Conservation (phyloP, 2,113 vertebrate genomes). For the Percina caprodes region DNA sequence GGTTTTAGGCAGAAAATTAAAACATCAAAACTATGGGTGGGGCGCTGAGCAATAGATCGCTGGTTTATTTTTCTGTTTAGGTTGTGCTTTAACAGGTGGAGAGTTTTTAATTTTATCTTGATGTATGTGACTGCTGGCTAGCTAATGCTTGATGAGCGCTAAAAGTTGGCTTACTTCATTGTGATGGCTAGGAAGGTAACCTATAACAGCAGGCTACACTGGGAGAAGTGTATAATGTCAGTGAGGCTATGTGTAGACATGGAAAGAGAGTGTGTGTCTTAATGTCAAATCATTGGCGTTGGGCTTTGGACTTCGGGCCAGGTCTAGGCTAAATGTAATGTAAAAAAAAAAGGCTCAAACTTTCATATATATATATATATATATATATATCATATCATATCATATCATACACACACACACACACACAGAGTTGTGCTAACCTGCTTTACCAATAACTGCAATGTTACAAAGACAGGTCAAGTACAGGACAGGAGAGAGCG, state of each 20-base stretch:
- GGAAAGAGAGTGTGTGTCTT: neutral
- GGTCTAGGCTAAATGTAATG: neutral
- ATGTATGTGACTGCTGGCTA: neutral
- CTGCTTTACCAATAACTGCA: slow-evolving; percentile 11
- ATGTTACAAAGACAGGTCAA: slow-evolving; percentile 35
- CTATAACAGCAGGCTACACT: neutral
- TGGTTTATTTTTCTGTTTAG: neutral
- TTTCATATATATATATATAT: no score
- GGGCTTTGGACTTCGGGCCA: neutral
- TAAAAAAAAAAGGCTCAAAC: no score
- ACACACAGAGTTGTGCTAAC: neutral
- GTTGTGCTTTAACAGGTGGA: neutral
- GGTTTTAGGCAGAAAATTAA: neutral
- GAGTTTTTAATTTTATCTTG: neutral
- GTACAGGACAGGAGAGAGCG: neutral
- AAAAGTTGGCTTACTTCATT: neutral
- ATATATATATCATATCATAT: no score
- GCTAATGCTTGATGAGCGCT: neutral
- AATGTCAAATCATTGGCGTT: neutral
- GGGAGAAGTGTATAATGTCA: neutral
- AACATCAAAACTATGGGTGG: neutral
- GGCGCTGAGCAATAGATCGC: no score
- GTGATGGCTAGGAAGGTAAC: neutral
- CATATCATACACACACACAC: neutral
- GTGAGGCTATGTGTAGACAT: neutral